phyloP scores from a whole-genome alignment of 2,888 invertebrate genomes.

The Stenichneumon culpator region DNA sequence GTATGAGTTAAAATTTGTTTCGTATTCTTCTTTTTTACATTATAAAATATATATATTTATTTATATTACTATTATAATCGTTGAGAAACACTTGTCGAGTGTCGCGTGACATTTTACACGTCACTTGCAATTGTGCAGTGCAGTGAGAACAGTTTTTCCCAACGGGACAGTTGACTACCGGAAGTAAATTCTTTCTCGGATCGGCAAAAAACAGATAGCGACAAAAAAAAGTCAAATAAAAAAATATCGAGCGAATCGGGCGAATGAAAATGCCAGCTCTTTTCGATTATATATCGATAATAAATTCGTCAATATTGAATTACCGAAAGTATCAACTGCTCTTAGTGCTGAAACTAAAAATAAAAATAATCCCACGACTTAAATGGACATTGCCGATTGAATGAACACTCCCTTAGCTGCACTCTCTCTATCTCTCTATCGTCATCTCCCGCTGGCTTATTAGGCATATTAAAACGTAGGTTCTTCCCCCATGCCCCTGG shows the following conservation, averaged over 20 bases:
- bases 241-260: neutral
- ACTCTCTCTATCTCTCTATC: constrained; percentile 68
- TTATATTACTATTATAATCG: constrained; percentile 6
- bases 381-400: constrained; percentile 84
- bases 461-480: constrained; percentile 71
- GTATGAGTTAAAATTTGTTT: constrained; percentile 73
- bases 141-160: constrained; percentile 33
- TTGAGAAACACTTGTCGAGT: constrained; percentile 32
- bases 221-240: no score
- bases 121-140: constrained; percentile 28
- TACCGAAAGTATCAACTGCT: constrained; percentile 42
- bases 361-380: constrained; percentile 76
- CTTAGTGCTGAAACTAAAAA: constrained; percentile 7
- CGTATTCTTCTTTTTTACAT: constrained; percentile 13
- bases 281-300: neutral
- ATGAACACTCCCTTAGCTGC: constrained; percentile 77
- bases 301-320: neutral
- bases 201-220: neutral
- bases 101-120: constrained; percentile 20
- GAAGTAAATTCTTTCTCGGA: neutral
- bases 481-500: constrained; percentile 48
- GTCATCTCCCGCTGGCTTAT: constrained; percentile 76
- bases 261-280: neutral
- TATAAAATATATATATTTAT: neutral
- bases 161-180: constrained; percentile 39